Evolutionary conservation across 2,888 invertebrate species (phyloP), one percentile per base, ranked within the genome.

Genomic region (Invenusta paracnida): DNA sequence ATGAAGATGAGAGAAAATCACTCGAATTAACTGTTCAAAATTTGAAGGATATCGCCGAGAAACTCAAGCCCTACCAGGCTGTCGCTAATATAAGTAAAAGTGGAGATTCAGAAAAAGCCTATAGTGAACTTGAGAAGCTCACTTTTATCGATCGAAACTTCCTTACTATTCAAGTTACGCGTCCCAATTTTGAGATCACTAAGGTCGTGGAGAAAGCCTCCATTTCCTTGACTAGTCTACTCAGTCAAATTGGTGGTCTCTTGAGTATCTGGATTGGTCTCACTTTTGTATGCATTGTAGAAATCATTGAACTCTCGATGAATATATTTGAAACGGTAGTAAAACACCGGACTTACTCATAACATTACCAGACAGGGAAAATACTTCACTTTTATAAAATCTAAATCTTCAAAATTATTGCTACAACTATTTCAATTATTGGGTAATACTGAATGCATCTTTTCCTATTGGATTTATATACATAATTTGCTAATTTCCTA

Each of bases 191-290:
- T 79, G 86, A 86, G 25, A 86, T 86, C 29, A 79, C 29, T 29
- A 66, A 28, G 11, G 85, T 86, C 17, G 86, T 86, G 25, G 86
- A 86, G 31, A 86, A 86, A 28, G 86, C 86, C 23, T 31, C 28
- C 2, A 85, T 86, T 30, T 86, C 86, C 17, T 73, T 86, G 86
- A 86, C 86, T 17, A 85, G 67, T 31, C 73, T 86, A n/a, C 86
- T 86, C 85, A 86, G 86, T 66, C 86, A 86, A 73, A 30, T 85
- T 13, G 86, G 86, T 28, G 86, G 86, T 23, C 86, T 86, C 11
- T 73, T 86, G 86, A 85, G 84, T 73, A 86, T 86, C 31, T 86
- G 86, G 86, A 79, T 86, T 79, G 86, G 86, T 13, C 86, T 86
- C 0, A 86, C 86, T 17, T 86, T 86, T 86, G 31, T 86, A 27